Base-by-base conservation (phyloP, 2,888 invertebrate species). In the Athalia rosae region DNA sequence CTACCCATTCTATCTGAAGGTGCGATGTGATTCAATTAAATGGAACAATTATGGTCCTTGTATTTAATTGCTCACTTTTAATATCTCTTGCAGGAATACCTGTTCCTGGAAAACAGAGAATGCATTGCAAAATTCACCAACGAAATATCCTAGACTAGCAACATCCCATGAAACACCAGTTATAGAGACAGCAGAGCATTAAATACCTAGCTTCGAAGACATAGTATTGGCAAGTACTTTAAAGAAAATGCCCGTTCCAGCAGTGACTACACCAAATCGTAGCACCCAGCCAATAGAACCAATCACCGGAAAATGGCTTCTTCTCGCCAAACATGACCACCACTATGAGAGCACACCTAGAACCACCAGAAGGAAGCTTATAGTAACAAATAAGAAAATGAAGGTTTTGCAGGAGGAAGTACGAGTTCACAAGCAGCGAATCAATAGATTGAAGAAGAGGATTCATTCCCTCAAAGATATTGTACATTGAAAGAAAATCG, bases 381-480 rank as follows among this genome's bases (percentile, higher is more conserved):
- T 11, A n/a, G 8, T 13, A 6, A 59, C 59, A 11, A 59, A n/a
- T n/a, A 13, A 11, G 13, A 59, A 59, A n/a, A 59, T 59, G 5
- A 45, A 63, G n/a, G 41, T 45, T 5, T 45, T 63, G n/a, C 41
- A 61, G 15, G 41, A 62, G 15, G 53, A 53, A 11, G 28, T 62
- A 0, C 4, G 53, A 50, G 43, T 61, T 9, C 61, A 67, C 11
- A 62, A 79, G 13, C 66, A 77, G 15, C 15, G 74, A n/a, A 41
- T 76, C 5, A 50, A 13, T 9, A 48, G 67, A 4, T 47, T 79
- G 15, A 45, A 77, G 4, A 79, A 74, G 50, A 74, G n/a, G 15
- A n/a, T 76, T n/a, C 3, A 43, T 9, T 62, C 76, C 4, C 67
- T 79, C 9, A 67, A 67, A 50, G 69, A 76, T 11, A 66, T 79